These are phyloP conservation scores for Drosophila punjabiensis DNA, from an alignment of 1,140 invertebrate species.

Conservation along the genomic window DNA sequence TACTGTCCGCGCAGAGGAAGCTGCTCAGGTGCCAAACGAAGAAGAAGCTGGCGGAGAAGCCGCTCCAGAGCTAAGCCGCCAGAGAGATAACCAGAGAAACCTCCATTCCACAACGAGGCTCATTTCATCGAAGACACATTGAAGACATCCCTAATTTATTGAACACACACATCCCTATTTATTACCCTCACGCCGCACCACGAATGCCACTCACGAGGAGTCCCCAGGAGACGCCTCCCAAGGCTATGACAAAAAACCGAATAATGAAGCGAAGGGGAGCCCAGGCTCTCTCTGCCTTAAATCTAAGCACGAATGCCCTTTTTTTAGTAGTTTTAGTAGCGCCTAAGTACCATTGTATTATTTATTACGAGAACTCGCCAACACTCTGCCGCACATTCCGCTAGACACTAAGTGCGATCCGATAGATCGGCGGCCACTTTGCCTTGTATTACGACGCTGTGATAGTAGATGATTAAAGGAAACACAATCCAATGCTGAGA, in stretches of 20 bases:
- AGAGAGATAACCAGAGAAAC: conserved; percentile 21
- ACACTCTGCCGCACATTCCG: conserved; percentile 48
- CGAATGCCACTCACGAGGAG: conserved; percentile 21
- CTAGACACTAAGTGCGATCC: conserved; percentile 40
- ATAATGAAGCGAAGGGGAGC: conserved; percentile 16
- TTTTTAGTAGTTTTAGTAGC: conserved; percentile 24
- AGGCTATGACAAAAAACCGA: conserved; percentile 52
- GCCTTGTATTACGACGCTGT: conserved; percentile 76
- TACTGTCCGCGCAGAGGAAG: conserved; percentile 30
- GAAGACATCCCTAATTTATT: conserved; percentile 47
- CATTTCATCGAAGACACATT: conserved; percentile 42
- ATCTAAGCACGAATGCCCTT: conserved; percentile 7
- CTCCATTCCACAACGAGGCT: conserved; percentile 49
- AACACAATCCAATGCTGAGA: conserved; percentile 38
- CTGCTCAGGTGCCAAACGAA: conserved; percentile 9
- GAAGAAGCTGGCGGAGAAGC: neutral
- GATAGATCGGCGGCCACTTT: conserved; percentile 20
- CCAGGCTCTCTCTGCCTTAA: neutral
- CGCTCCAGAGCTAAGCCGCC: neutral
- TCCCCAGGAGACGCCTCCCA: neutral
- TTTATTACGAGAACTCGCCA: conserved; percentile 58
- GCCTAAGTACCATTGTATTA: conserved; percentile 54
- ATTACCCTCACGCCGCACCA: conserved; percentile 28
- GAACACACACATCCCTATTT: conserved; percentile 32
- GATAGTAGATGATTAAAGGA: conserved; percentile 65